These are phyloP conservation scores for Zosterops pallidus DNA, from an alignment of 2,113 vertebrate species.

Conservation along the genomic window DNA sequence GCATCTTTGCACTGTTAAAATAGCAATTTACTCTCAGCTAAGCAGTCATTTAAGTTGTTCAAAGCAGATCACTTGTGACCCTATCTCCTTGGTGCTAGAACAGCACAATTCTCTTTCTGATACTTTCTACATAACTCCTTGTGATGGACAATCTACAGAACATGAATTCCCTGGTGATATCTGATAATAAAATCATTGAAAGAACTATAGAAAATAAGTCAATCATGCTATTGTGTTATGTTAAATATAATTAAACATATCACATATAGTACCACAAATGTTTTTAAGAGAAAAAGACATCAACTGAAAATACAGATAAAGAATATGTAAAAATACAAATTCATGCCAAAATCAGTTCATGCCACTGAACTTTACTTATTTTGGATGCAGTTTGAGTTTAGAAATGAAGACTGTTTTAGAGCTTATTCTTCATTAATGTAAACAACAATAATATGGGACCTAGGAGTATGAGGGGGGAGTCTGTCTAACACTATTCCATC, in stretches of 20 bases:
- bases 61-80: background rate
- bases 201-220: background rate
- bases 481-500: background rate
- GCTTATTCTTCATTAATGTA: background rate
- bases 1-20: background rate
- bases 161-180: rapidly evolving
- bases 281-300: background rate
- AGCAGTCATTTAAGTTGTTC: background rate
- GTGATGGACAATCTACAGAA: background rate
- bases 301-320: background rate
- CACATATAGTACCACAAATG: background rate
- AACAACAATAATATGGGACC: background rate
- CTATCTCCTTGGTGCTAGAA: background rate
- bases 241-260: background rate
- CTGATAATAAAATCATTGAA: background rate
- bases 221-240: background rate
- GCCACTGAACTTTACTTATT: background rate
- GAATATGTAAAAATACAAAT: background rate
- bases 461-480: rapidly evolving
- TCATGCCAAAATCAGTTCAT: background rate
- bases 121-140: background rate
- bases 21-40: background rate
- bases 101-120: background rate
- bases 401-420: background rate
- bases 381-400: background rate